These are phyloP conservation scores for Halcyon chelicuti DNA, from an alignment of 2,797 vertebrate species.

Conservation along the genomic window DNA sequence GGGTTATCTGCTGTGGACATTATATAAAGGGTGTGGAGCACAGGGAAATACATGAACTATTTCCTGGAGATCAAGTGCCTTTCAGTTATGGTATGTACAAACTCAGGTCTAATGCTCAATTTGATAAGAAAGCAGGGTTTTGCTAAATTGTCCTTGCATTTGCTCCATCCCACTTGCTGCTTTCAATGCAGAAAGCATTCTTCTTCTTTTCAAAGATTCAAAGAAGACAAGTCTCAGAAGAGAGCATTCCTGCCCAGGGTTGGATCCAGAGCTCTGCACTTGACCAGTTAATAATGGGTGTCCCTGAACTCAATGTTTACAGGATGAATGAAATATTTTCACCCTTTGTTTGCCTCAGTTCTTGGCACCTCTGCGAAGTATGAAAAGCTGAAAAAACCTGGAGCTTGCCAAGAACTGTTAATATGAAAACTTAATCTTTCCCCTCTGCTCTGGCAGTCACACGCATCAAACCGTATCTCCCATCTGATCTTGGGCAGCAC, in stretches of 20 bases:
- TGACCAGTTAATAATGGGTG: slow-evolving; percentile 2
- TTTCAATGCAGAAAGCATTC: slow-evolving; percentile 43
- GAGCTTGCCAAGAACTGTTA: slow-evolving; percentile 27
- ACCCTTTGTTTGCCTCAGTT: slow-evolving; percentile 52
- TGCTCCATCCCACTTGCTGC: slow-evolving; percentile 32
- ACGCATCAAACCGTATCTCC: background rate
- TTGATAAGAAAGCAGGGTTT: slow-evolving; percentile 13
- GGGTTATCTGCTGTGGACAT: background rate
- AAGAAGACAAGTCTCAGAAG: slow-evolving; percentile 26
- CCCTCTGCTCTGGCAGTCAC: background rate
- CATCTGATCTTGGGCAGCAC: background rate
- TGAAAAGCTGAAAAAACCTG: slow-evolving; percentile 35
- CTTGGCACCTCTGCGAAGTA: slow-evolving; percentile 46
- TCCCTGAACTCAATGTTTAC: slow-evolving; percentile 46
- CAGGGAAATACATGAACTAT: background rate
- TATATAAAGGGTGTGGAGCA: background rate
- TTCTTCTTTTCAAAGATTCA: slow-evolving; percentile 10
- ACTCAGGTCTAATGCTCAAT: background rate
- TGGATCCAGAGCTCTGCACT: slow-evolving; percentile 28
- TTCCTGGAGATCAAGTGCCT: slow-evolving; percentile 9
- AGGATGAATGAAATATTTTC: slow-evolving; percentile 42
- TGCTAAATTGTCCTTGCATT: slow-evolving; percentile 15
- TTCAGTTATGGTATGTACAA: slow-evolving; percentile 1
- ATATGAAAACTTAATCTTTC: background rate
- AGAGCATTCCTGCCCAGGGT: slow-evolving; percentile 40